Conservation (phyloP, 2,113 vertebrate species). For the Pristiophorus japonicus region DNA sequence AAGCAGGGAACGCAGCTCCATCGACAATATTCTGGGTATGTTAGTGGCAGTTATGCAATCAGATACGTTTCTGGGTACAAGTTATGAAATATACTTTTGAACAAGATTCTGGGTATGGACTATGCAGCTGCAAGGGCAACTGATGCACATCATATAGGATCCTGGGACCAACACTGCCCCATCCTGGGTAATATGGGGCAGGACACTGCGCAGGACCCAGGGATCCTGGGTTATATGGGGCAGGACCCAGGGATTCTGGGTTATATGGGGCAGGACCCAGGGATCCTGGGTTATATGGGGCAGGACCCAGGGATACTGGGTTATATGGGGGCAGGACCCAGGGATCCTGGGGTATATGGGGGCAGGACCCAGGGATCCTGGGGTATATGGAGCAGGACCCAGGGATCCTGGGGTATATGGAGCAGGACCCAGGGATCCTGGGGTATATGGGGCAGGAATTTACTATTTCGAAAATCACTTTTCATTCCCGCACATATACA, state of each 20-base stretch:
- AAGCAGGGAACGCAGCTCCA: no score
- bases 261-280: not conserved
- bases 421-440: not conserved
- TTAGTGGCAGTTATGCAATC: not conserved
- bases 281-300: not conserved
- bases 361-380: not conserved
- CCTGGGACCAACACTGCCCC: not conserved
- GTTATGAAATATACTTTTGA: not conserved
- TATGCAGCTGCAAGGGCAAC: not conserved
- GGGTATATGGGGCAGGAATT: not conserved
- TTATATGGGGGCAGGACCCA: not conserved
- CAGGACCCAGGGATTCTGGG: no score
- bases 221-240: not conserved
- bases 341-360: not conserved
- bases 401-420: not conserved
- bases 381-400: not conserved
- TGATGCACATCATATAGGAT: not conserved
- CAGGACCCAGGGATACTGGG: no score
- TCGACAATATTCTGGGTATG: not conserved
- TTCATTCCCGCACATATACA: not conserved
- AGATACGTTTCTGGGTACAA: not conserved
- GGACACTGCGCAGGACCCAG: not conserved
- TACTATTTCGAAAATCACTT: not conserved
- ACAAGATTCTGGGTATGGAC: not conserved
- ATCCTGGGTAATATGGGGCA: not conserved